Conservation (phyloP, 1,140 invertebrate species). For the Leptinotarsa undecemlineata region DNA sequence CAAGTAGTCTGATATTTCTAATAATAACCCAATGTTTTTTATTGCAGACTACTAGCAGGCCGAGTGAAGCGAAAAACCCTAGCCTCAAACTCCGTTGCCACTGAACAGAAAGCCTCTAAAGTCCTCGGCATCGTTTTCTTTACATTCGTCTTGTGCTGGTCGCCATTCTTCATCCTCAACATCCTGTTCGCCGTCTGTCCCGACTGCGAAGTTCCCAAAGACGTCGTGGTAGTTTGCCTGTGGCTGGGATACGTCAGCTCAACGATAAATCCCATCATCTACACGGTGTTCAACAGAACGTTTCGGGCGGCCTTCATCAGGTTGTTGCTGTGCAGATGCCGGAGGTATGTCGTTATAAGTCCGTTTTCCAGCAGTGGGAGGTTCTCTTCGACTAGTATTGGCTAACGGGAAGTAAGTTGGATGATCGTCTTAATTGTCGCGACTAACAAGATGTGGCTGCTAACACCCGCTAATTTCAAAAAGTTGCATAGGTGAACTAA, state of each 20-base stretch:
- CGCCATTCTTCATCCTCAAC: conserved; percentile 87
- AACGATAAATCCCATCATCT: conserved; percentile 83
- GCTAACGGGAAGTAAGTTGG: conserved; percentile 6
- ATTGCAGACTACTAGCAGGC: conserved; percentile 66
- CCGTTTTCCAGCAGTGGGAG: conserved; percentile 16
- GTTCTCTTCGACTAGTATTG: conserved; percentile 14
- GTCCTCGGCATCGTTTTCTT: conserved; percentile 87
- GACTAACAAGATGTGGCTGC: conserved; percentile 1
- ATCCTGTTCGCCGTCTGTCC: conserved; percentile 79
- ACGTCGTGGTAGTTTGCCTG: conserved; percentile 75
- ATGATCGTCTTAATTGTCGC: not conserved
- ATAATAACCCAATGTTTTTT: not conserved
- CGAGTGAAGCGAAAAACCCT: conserved; percentile 67
- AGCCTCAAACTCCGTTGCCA: conserved; percentile 77
- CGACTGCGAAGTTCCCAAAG: conserved; percentile 68
- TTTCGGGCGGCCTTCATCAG: conserved; percentile 84
- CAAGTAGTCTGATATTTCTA: no score
- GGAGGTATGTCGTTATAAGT: conserved; percentile 60
- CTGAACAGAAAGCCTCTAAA: conserved; percentile 83
- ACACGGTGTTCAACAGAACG: conserved; percentile 87
- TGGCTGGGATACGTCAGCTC: conserved; percentile 91
- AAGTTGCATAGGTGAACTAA: no score
- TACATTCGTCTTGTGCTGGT: conserved; percentile 89
- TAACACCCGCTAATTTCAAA: not conserved
- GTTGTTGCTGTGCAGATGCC: conserved; percentile 74